Evolutionary conservation across 2,797 vertebrate genomes (phyloP).

Genomic region (Psittacula echo): DNA sequence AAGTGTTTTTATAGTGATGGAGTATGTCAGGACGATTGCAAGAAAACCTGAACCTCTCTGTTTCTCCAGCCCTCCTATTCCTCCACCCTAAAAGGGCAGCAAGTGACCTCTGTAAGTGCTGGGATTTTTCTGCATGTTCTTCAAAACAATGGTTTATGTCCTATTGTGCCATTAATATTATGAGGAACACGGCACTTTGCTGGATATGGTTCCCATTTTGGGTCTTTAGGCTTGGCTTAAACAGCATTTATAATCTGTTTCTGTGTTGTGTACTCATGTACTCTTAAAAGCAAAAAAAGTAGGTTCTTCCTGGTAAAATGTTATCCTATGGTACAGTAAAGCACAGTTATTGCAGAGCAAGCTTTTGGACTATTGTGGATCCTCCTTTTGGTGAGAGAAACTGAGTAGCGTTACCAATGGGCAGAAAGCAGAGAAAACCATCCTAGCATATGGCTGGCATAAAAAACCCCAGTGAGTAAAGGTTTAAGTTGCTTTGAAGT

Average conservation of each 20-base stretch:
- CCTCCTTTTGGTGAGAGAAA: not conserved
- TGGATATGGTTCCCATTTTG: not conserved
- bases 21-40: not conserved
- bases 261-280: not conserved
- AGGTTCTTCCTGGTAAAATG: not conserved
- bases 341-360: not conserved
- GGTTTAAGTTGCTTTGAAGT: not conserved
- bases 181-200: not conserved
- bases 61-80: not conserved
- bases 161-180: not conserved
- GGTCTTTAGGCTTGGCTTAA: not conserved
- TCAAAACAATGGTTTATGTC: fast-evolving
- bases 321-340: not conserved
- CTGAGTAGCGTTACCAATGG: not conserved
- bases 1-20: not conserved
- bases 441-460: not conserved
- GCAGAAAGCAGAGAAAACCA: not conserved
- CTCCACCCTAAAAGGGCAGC: not conserved
- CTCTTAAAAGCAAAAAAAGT: not conserved
- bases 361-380: not conserved
- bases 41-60: not conserved
- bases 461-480: not conserved
- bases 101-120: not conserved
- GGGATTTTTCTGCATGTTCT: not conserved
- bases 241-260: not conserved